These are phyloP conservation scores for Leontocebus nigricollis DNA, from an alignment of 2,797 vertebrate genomes.

Conservation along the genomic window DNA sequence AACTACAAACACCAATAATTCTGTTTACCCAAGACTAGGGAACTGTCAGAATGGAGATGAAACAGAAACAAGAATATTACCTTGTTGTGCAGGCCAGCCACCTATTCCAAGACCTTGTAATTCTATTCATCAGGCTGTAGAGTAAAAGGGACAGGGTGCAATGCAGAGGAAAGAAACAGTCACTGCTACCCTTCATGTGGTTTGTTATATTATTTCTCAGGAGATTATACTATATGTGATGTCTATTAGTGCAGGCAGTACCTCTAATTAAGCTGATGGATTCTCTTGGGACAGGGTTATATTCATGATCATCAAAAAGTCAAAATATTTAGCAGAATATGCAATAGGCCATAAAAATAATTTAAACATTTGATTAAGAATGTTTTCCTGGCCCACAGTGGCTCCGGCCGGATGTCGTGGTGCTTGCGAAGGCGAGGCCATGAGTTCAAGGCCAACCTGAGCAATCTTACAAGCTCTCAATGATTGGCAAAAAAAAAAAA, in stretches of 20 bases:
- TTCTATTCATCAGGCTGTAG: background rate
- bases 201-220: background rate
- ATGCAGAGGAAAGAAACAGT: background rate
- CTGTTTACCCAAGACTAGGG: conserved; percentile 17
- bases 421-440: too few species aligned
- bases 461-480: too few species aligned
- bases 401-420: too few species aligned
- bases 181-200: background rate
- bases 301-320: conserved; percentile 22
- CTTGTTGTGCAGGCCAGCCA: background rate
- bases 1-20: conserved; percentile 61
- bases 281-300: background rate
- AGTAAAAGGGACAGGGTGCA: background rate
- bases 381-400: too few species aligned
- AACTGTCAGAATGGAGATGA: conserved; percentile 20
- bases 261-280: background rate
- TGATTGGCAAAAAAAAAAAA: too few species aligned
- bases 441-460: too few species aligned
- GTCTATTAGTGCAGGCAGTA: background rate
- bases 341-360: background rate
- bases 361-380: conserved; percentile 35
- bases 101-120: background rate
- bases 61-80: background rate
- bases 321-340: conserved; percentile 20
- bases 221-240: background rate